Base-by-base conservation (phyloP, 2,888 invertebrate species). In the Ophion obscuratus region DNA sequence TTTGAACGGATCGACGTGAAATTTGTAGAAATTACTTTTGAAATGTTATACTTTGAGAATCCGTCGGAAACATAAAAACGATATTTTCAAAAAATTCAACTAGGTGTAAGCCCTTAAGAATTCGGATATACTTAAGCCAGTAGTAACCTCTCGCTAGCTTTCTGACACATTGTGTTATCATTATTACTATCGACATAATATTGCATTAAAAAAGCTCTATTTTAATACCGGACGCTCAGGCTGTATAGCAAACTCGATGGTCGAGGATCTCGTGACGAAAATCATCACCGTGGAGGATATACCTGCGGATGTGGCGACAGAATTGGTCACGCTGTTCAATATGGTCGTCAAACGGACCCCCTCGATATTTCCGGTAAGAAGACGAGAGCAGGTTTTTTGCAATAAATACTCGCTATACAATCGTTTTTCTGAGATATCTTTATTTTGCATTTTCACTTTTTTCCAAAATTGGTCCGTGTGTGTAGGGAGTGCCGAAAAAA, bases 211-310 rank as follows among this genome's bases (percentile, higher is more conserved):
- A 53, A 53, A 53, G 2, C 11, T 53, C 17, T 53, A 17, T 53
- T 53, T 14, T 5, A 53, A 53, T 53, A 5, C 14, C 53, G 14
- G 14, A 14, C 83, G 90, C 95, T 66, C 94, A 95, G 96, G 96
- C 71, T 96, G 96, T 57, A 95, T 97, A 80, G 95, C 96, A 85
- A 96, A 96, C 93, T 95, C 96, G 90, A 95, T 97, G 89, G 94
- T 97, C 53, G 96, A 96, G 61, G 96, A 96, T 91, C 92, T 98
- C 27, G 95, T 97, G 59, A 95, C 95, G 84, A 95, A 96, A 84
- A 95, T 97, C 57, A 95, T 96, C 88, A 95, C 95, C 0, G 96
- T 97, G 20, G 98, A 98, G 94, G 99, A 99, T 92, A 98, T 99
- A 88, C 97, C 98, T 0, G 97, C 97, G 61, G 96, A 97, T 89